Evolutionary conservation across 2,888 invertebrate genomes (phyloP), one percentile per base, ranked within the genome.

Genomic region (Endomychus coccineus): DNA sequence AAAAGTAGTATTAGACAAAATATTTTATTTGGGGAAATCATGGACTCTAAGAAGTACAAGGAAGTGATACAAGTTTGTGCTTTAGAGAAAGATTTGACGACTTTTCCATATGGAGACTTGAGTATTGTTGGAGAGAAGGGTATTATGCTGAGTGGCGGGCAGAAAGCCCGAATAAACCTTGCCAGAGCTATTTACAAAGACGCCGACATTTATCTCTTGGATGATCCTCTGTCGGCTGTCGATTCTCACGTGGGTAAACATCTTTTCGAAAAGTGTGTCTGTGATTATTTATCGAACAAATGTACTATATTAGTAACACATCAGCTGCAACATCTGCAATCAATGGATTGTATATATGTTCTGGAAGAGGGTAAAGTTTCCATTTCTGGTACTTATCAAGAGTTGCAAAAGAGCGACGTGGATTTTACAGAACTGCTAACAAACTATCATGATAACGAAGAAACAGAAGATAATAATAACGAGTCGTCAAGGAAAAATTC

Each of bases 301-400:
- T 82, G 84, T 1, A 70, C 83, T 23, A 75, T 90, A 45, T 71
- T 90, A n/a, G 83, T 87, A 39, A 90, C 90, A 0, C 89, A 91
- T 63, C 89, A 90, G 59, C 66, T 88, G 24, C 89, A 90, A 56
- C 84, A 82, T 53, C 69, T 84, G 25, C n/a, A n/a, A n/a, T n/a
- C n/a, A n/a, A n/a, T n/a, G n/a, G n/a, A n/a, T n/a, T n/a, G n/a
- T n/a, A n/a, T n/a, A n/a, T n/a, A n/a, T n/a, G n/a, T n/a, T n/a
- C n/a, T n/a, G n/a, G n/a, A n/a, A n/a, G n/a, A n/a, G n/a, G n/a
- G n/a, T n/a, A n/a, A n/a, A n/a, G n/a, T n/a, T n/a, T n/a, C n/a
- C n/a, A n/a, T n/a, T n/a, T n/a, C n/a, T n/a, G n/a, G n/a, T n/a
- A n/a, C n/a, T n/a, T n/a, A n/a, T n/a, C n/a, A n/a, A n/a, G n/a